phyloP scores from a whole-genome alignment of 2,113 vertebrate genomes.

The Malurus cyaneus region DNA sequence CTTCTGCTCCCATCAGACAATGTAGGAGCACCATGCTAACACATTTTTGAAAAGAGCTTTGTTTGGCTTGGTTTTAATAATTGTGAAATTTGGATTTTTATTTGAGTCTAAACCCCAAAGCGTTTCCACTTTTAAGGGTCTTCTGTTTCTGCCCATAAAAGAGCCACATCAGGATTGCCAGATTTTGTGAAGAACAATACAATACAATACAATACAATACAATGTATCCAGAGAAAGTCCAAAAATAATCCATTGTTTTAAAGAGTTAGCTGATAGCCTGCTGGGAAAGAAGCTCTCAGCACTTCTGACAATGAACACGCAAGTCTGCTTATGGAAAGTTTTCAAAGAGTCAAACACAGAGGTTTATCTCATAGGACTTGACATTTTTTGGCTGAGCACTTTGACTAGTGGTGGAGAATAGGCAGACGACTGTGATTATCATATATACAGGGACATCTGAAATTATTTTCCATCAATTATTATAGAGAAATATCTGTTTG shows the following conservation, averaged over 20 bases:
- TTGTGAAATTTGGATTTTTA: neutral
- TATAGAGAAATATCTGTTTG: neutral
- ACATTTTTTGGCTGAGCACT: neutral
- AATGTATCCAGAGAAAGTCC: neutral
- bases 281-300: neutral
- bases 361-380: neutral
- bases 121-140: neutral
- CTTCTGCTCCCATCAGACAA: neutral
- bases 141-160: neutral
- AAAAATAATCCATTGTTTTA: neutral
- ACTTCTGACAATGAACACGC: neutral
- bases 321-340: neutral
- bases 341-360: neutral
- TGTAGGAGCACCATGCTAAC: neutral
- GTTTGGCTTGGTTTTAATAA: neutral
- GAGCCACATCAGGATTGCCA: neutral
- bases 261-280: neutral
- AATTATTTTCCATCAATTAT: neutral
- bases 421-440: neutral
- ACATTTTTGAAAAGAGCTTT: neutral
- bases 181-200: neutral
- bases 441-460: neutral
- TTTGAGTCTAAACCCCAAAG: neutral
- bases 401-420: fast-evolving
- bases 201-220: neutral